Conservation (phyloP, 2,113 vertebrate species). For the Phylloscopus whistleri region DNA sequence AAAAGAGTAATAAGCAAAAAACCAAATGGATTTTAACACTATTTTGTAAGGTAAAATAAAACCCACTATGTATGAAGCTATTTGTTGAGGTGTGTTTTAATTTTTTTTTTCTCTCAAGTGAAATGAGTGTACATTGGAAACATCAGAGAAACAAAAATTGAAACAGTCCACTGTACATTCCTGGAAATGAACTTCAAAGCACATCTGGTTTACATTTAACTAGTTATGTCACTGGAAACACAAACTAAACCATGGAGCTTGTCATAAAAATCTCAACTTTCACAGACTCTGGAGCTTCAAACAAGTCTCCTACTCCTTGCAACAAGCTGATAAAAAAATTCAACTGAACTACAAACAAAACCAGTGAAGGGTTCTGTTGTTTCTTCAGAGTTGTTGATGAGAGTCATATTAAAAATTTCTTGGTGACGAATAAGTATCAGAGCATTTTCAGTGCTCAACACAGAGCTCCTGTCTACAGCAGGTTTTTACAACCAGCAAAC, state of each 20-base stretch:
- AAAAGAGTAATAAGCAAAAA: not conserved
- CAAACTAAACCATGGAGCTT: slow-evolving; percentile 60
- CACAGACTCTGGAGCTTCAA: slow-evolving; percentile 26
- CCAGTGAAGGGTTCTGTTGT: not conserved
- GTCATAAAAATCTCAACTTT: slow-evolving; percentile 67
- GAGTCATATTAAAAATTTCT: not conserved
- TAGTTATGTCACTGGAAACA: slow-evolving; percentile 71
- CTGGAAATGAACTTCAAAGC: slow-evolving; percentile 74
- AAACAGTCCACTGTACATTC: slow-evolving; percentile 65
- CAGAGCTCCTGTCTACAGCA: not conserved
- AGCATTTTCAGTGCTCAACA: not conserved
- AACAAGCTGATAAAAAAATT: not conserved
- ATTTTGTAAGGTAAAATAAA: slow-evolving; percentile 3
- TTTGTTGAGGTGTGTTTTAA: not conserved
- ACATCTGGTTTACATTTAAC: slow-evolving; percentile 76
- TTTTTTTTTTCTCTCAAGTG: slow-evolving; percentile 2
- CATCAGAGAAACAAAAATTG: slow-evolving; percentile 55
- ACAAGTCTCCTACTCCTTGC: not conserved
- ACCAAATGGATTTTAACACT: not conserved
- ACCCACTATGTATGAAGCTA: not conserved
- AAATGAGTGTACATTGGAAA: slow-evolving; percentile 46
- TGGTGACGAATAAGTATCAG: not conserved
- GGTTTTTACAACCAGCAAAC: not conserved
- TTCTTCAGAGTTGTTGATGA: not conserved
- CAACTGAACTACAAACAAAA: not conserved